Evolutionary conservation across 2,797 vertebrate genomes (phyloP).

Genomic region (Megalops cyprinoides): DNA sequence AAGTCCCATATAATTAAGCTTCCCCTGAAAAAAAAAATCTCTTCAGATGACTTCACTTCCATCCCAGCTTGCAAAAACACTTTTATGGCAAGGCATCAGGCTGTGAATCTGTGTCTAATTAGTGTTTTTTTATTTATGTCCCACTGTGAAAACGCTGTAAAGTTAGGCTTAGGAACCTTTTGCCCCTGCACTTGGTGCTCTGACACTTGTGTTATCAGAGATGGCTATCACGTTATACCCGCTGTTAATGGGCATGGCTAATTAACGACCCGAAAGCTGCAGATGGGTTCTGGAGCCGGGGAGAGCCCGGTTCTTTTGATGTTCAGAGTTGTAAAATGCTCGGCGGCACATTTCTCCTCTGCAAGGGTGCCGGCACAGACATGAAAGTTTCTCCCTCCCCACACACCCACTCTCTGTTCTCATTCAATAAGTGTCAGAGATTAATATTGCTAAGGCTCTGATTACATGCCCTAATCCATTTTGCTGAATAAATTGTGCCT

Average conservation of each 20-base stretch:
- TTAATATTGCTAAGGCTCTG: constrained; percentile 79
- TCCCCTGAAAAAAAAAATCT: no score
- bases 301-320: constrained; percentile 71
- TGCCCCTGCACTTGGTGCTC: constrained; percentile 25
- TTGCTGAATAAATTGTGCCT: constrained; percentile 78
- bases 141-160: constrained; percentile 44
- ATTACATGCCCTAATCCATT: constrained; percentile 82
- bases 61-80: constrained; percentile 6
- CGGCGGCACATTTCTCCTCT: constrained; percentile 10
- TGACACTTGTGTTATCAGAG: constrained; percentile 56
- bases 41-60: constrained; percentile 16
- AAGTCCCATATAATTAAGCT: constrained; percentile 49
- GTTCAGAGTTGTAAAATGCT: no score
- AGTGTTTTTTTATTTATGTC: constrained; percentile 40
- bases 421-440: constrained; percentile 76
- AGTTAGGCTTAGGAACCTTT: neutral
- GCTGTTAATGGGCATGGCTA: constrained; percentile 73
- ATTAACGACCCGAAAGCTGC: constrained; percentile 75
- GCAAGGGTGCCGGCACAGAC: neutral
- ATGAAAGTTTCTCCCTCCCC: constrained; percentile 38
- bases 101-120: constrained; percentile 27
- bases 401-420: constrained; percentile 38
- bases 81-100: constrained; percentile 15
- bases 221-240: constrained; percentile 68
- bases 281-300: constrained; percentile 73